phyloP scores from a whole-genome alignment of 2,797 vertebrate species.

The Sphaeramia orbicularis region DNA sequence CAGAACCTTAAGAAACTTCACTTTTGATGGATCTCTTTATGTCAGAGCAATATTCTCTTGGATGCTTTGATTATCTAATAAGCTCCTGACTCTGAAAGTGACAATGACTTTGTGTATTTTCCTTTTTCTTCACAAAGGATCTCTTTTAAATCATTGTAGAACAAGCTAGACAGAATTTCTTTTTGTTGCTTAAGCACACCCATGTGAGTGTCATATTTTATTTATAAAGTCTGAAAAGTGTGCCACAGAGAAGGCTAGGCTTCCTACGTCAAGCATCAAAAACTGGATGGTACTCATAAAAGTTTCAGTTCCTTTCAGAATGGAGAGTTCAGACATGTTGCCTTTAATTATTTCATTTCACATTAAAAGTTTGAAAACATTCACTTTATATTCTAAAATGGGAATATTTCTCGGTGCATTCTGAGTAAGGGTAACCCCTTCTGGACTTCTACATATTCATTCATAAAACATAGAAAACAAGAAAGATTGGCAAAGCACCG shows the following conservation, averaged over 20 bases:
- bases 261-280: constrained; percentile 67
- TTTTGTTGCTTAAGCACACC: constrained; percentile 79
- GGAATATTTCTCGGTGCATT: constrained; percentile 38
- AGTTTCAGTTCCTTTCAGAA: constrained; percentile 74
- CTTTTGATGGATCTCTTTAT: constrained; percentile 51
- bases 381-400: constrained; percentile 38
- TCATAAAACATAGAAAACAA: constrained; percentile 42
- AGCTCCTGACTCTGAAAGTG: constrained; percentile 46
- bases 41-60: constrained; percentile 4
- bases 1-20: constrained; percentile 44
- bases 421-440: constrained; percentile 12
- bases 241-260: constrained; percentile 73
- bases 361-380: constrained; percentile 64
- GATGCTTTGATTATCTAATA: constrained; percentile 41
- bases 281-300: constrained; percentile 77
- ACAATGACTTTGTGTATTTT: constrained; percentile 41
- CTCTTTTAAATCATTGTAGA: constrained; percentile 66
- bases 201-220: constrained; percentile 79
- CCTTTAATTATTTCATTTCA: constrained; percentile 75
- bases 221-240: constrained; percentile 77
- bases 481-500: constrained; percentile 18
- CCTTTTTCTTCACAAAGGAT: constrained; percentile 40
- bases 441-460: constrained; percentile 35
- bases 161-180: constrained; percentile 71
- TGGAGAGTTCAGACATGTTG: constrained; percentile 64